A percentile compares a stretch with the other conserved stretches of the same genome.
phyloP scores from a whole-genome alignment of 23 tunicate species.

The Ascidia mentula region DNA sequence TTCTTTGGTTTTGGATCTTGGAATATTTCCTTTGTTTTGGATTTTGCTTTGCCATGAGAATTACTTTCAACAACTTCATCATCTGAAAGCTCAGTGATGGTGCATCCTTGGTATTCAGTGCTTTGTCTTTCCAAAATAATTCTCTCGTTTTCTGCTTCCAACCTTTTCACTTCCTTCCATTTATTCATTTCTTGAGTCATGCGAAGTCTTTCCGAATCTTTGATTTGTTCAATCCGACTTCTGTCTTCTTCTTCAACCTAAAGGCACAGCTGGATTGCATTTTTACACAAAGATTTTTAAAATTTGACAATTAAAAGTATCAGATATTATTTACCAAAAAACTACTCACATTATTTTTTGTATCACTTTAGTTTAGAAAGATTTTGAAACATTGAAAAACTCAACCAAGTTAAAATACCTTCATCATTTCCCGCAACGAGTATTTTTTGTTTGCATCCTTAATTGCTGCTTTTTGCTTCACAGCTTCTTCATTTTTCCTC shows the following conservation, averaged over 20 bases:
- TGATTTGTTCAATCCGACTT: slow-evolving; percentile 49
- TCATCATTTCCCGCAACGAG: slow-evolving; percentile 87
- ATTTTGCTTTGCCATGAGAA: too few species aligned
- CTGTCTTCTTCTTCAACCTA: slow-evolving; percentile 40
- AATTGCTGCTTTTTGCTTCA: slow-evolving; percentile 31
- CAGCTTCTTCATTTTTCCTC: slow-evolving; percentile 44
- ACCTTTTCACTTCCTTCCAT: slow-evolving; percentile 66
- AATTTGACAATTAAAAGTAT: background rate
- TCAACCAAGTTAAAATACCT: slow-evolving; percentile 9
- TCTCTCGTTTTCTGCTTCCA: slow-evolving; percentile 53
- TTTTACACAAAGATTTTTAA: background rate
- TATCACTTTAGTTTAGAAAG: too few species aligned
- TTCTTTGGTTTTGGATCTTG: too few species aligned
- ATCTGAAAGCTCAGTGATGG: slow-evolving; percentile 18
- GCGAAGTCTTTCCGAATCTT: slow-evolving; percentile 56
- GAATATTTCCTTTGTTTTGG: too few species aligned
- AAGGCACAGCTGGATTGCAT: background rate
- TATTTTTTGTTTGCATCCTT: slow-evolving; percentile 61
- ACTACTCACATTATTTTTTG: too few species aligned
- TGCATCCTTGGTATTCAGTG: background rate
- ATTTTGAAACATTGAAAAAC: too few species aligned
- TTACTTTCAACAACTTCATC: background rate
- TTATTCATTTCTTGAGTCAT: slow-evolving; percentile 44
- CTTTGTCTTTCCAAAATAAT: background rate
- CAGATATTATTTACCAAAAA: too few species aligned